phyloP scores from a whole-genome alignment of 2,113 vertebrate species.

The Pluvianellus socialis region DNA sequence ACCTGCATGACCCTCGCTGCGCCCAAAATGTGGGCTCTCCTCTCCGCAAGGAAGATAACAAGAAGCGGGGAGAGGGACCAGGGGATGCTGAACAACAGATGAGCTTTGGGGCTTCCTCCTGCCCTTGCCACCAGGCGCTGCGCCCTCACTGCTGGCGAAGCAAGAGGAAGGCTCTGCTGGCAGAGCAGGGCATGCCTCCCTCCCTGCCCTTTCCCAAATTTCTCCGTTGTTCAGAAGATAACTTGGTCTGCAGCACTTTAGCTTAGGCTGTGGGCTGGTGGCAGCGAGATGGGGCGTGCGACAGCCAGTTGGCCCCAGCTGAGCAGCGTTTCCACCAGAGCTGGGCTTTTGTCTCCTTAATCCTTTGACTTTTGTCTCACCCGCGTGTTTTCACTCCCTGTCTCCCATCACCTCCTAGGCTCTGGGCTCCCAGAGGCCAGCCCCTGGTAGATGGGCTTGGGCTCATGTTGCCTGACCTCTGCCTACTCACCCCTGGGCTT shows the following conservation, averaged over 20 bases:
- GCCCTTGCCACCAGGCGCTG: background rate
- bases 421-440: background rate
- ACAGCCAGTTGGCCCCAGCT: background rate
- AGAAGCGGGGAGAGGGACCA: background rate
- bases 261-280: background rate
- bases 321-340: background rate
- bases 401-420: background rate
- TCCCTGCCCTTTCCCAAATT: background rate
- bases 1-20: accelerated
- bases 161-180: background rate
- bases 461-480: background rate
- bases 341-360: background rate
- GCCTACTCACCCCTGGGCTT: background rate
- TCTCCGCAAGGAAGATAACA: background rate
- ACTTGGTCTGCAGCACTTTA: background rate
- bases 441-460: background rate
- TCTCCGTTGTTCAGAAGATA: background rate
- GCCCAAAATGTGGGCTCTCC: background rate
- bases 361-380: background rate
- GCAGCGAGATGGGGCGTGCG: background rate
- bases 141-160: accelerated
- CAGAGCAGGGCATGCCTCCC: background rate
- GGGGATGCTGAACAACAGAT: background rate
- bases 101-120: background rate
- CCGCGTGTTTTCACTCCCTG: background rate